Conservation (phyloP, 2,888 invertebrate species). For the Pandemis corylana region DNA sequence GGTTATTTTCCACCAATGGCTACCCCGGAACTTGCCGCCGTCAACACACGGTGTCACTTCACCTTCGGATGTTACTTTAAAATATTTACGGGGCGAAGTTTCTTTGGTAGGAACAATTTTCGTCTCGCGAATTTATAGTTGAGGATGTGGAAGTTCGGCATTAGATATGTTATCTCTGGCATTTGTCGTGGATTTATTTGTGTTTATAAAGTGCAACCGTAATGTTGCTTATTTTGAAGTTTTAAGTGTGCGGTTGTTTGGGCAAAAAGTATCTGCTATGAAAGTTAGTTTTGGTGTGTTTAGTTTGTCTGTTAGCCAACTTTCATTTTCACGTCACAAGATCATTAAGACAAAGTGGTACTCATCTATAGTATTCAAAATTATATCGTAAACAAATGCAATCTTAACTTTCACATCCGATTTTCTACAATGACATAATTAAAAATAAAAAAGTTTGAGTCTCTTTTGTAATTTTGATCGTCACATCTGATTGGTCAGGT, state of each 20-base stretch:
- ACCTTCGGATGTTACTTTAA: conserved; percentile 79
- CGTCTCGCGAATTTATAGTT: conserved; percentile 75
- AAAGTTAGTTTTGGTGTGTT: too few relatives aligned
- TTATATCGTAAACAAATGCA: too few relatives aligned
- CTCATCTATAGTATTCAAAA: too few relatives aligned
- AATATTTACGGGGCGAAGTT: conserved; percentile 82
- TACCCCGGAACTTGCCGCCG: conserved; percentile 68
- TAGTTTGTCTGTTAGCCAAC: too few relatives aligned
- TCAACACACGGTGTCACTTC: conserved; percentile 81
- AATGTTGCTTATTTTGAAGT: conserved; percentile 25
- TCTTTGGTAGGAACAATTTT: conserved; percentile 69
- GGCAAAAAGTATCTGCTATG: not conserved
- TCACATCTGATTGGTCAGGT: too few relatives aligned
- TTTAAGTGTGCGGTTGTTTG: conserved; percentile 11
- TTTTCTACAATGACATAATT: too few relatives aligned
- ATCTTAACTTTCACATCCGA: too few relatives aligned
- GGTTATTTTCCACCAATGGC: conserved; percentile 76
- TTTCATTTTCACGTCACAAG: too few relatives aligned
- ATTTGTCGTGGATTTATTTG: conserved; percentile 67
- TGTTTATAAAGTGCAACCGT: conserved; percentile 59
- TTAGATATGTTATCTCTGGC: conserved; percentile 62
- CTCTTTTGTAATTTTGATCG: too few relatives aligned
- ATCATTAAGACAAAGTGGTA: too few relatives aligned
- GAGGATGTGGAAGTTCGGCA: conserved; percentile 68
- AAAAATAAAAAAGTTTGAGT: too few relatives aligned